These are phyloP conservation scores for Pleuronectes platessa DNA, from an alignment of 2,113 vertebrate genomes.

Conservation along the genomic window DNA sequence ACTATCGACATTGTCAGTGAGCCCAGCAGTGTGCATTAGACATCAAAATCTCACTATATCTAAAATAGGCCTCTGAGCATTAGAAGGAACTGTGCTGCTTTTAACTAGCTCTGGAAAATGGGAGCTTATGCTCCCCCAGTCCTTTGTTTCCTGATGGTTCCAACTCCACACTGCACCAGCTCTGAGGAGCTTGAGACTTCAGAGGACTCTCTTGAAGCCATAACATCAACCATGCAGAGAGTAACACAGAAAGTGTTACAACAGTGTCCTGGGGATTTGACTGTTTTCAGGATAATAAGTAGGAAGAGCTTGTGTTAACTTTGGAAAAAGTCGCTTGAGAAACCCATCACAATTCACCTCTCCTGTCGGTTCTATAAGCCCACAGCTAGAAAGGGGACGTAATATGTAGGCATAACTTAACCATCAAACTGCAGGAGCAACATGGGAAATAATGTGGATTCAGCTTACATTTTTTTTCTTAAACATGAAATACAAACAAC, in stretches of 20 bases:
- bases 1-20: constrained; percentile 69
- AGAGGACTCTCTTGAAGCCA: constrained; percentile 78
- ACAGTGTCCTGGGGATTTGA: constrained; percentile 75
- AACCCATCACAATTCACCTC: constrained; percentile 51
- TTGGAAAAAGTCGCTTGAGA: constrained; percentile 62
- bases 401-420: constrained; percentile 30
- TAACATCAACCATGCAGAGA: constrained; percentile 79
- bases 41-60: constrained; percentile 76
- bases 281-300: constrained; percentile 77
- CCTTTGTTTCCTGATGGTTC: constrained; percentile 80
- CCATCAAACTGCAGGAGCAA: neutral
- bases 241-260: constrained; percentile 71
- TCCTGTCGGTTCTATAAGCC: constrained; percentile 36
- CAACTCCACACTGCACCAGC: constrained; percentile 71
- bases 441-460: neutral
- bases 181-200: constrained; percentile 79
- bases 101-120: constrained; percentile 77
- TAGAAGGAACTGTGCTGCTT: constrained; percentile 75
- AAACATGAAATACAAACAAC: neutral
- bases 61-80: constrained; percentile 80
- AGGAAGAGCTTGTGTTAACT: constrained; percentile 69
- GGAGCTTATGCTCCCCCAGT: constrained; percentile 72
- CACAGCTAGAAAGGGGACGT: constrained; percentile 26
- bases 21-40: constrained; percentile 73
- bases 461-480: neutral